Base-by-base conservation (phyloP, 2,888 invertebrate genomes). In the Drosophila gaucha region DNA sequence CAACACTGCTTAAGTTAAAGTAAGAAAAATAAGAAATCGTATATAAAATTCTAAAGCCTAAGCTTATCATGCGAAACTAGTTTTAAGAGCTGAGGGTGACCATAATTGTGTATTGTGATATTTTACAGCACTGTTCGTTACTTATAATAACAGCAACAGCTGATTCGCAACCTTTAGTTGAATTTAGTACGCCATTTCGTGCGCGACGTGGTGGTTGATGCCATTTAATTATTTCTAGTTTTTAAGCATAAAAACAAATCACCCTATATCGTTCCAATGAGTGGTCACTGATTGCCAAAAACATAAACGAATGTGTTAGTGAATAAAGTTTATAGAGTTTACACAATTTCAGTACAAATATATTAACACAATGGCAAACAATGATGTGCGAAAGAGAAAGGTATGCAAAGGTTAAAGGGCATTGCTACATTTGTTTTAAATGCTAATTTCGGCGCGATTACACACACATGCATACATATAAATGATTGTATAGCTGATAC, bases 341-440 rank as follows among this genome's bases (percentile, higher is more conserved):
- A 51, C 18, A 51, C 16, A 16, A 47, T 16, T 38, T 49, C 38
- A 52, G 50, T 56, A 65, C 49, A 67, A 78, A 74, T 64, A 9
- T 41, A 58, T 38, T 16, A 43, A 36, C 68, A 88, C 69, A 69
- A 90, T 90, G 89, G 69, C 85, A 51, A 74, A 85, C 55, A 63
- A 71, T 55, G 90, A 87, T 67, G 80, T 91, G 75, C 87, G 91
- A 60, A 86, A 91, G 75, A 85, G 91, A 65, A 90, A 89, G 80
- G 90, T 91, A 80, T 80, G 91, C 80, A 76, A 62, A 71, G 77
- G 68, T 62, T 60, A 69, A 70, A 65, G 69, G 70, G 38, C 56
- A 60, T 67, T 46, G 41, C 39, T 52, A 44, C 57, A 65, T 59
- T 46, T 39, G 39, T 50, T 74, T 72, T 12, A 47, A 58, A 52